Evolutionary conservation across 2,797 vertebrate species (phyloP).

Genomic region (Micrastur ruficollis): DNA sequence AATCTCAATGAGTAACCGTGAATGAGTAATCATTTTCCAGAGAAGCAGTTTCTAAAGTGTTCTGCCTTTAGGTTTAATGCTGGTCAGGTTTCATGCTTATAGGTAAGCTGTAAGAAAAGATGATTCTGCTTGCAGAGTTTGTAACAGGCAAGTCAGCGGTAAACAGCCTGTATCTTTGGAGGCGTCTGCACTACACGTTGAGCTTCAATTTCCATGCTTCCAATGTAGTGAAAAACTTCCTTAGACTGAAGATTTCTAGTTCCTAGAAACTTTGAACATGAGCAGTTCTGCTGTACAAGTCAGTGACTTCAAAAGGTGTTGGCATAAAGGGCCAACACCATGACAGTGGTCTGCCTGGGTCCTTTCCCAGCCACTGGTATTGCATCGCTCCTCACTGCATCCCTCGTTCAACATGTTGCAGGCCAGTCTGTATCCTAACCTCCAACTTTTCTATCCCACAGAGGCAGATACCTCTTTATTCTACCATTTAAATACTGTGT

Average conservation of each 20-base stretch:
- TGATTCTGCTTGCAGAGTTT: not conserved
- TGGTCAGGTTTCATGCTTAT: not conserved
- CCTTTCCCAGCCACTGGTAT: not conserved
- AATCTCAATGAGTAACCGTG: not conserved
- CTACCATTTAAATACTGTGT: not conserved
- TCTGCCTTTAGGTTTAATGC: not conserved
- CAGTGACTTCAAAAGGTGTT: not conserved
- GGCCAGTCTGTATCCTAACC: not conserved
- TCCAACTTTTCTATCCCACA: not conserved
- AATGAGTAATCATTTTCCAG: not conserved
- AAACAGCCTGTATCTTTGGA: not conserved
- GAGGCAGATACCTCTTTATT: not conserved
- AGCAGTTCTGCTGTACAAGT: not conserved
- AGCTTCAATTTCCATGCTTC: not conserved
- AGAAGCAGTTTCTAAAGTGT: not conserved
- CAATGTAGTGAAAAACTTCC: not conserved
- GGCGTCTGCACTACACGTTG: rapidly evolving
- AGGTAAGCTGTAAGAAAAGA: not conserved
- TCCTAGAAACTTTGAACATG: not conserved
- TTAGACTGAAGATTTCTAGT: not conserved
- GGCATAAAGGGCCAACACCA: not conserved
- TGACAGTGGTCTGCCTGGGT: not conserved
- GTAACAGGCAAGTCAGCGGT: not conserved
- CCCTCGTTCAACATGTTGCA: not conserved
- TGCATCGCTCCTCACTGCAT: not conserved